These are phyloP conservation scores for Eublepharis macularius DNA, from an alignment of 2,113 vertebrate genomes.

Conservation along the genomic window DNA sequence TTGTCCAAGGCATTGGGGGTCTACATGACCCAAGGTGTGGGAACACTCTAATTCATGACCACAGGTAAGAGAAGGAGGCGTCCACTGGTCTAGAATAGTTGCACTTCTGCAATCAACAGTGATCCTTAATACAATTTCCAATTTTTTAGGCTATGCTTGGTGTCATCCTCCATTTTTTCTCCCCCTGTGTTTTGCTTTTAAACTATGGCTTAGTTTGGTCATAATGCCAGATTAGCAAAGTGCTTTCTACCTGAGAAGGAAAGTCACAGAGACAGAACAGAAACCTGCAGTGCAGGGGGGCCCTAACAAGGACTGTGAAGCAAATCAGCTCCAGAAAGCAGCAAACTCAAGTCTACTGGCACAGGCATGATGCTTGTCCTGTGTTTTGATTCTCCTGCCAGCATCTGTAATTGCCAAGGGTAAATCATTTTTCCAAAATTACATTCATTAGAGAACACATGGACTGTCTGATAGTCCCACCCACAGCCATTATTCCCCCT, in stretches of 20 bases:
- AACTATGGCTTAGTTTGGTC: not conserved
- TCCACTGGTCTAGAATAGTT: no score
- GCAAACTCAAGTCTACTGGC: not conserved
- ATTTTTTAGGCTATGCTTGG: not conserved
- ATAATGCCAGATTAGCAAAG: not conserved
- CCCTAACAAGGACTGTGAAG: not conserved
- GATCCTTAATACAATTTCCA: not conserved
- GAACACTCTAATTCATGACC: not conserved
- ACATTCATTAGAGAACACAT: constrained; percentile 1
- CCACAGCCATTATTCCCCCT: not conserved
- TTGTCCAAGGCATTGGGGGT: not conserved
- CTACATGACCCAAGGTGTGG: not conserved
- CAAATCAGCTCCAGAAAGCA: not conserved
- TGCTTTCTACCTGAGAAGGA: not conserved
- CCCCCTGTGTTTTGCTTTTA: not conserved
- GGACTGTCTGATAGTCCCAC: not conserved
- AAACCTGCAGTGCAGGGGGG: not conserved
- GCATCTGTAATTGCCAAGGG: not conserved
- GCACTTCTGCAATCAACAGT: not conserved
- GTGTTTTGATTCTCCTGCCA: no score
- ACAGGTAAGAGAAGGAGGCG: no score
- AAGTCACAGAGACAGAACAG: not conserved
- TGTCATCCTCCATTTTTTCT: not conserved
- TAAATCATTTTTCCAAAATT: not conserved
- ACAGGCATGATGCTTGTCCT: not conserved